Percentiles rank a stretch among this genome's conserved stretches.
These are phyloP conservation scores for Dicerorhinus sumatrensis DNA, from an alignment of 2,113 vertebrate species.

Conservation along the genomic window DNA sequence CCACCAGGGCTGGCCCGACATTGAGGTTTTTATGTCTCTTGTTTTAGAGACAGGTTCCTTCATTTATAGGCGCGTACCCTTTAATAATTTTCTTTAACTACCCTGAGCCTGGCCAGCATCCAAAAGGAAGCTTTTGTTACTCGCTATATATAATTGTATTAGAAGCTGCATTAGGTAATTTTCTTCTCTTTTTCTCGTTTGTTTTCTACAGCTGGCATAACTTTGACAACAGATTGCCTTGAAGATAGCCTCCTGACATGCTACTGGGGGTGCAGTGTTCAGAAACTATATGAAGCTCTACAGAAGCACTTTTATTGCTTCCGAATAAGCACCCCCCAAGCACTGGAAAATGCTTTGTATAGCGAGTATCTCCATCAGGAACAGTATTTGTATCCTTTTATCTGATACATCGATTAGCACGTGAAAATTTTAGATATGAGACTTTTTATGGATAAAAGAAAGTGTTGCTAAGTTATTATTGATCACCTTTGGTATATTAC, in stretches of 20 bases:
- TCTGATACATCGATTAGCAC: neutral
- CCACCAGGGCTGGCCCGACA: no score
- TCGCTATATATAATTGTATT: neutral
- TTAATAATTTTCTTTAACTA: neutral
- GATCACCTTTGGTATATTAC: conserved; percentile 10
- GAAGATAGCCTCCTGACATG: conserved; percentile 93
- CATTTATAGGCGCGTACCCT: neutral
- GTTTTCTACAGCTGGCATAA: conserved; percentile 89
- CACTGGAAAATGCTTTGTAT: conserved; percentile 91
- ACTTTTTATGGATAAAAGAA: neutral
- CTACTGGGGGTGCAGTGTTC: conserved; percentile 96
- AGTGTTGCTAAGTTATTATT: conserved; percentile 10
- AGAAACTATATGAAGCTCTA: conserved; percentile 91
- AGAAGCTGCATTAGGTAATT: neutral
- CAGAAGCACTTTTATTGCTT: conserved; percentile 88
- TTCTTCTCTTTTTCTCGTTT: conserved; percentile 44
- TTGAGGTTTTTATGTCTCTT: conserved; percentile 15
- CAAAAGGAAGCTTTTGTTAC: neutral
- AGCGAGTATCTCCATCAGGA: conserved; percentile 89
- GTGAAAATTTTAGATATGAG: neutral
- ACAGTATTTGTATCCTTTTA: conserved; percentile 95
- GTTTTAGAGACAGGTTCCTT: neutral
- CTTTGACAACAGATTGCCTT: conserved; percentile 90
- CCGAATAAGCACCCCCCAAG: conserved; percentile 88
- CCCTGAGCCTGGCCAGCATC: neutral